These are phyloP conservation scores for Drosophila imparisetae DNA, from an alignment of 2,888 invertebrate genomes.

Conservation along the genomic window DNA sequence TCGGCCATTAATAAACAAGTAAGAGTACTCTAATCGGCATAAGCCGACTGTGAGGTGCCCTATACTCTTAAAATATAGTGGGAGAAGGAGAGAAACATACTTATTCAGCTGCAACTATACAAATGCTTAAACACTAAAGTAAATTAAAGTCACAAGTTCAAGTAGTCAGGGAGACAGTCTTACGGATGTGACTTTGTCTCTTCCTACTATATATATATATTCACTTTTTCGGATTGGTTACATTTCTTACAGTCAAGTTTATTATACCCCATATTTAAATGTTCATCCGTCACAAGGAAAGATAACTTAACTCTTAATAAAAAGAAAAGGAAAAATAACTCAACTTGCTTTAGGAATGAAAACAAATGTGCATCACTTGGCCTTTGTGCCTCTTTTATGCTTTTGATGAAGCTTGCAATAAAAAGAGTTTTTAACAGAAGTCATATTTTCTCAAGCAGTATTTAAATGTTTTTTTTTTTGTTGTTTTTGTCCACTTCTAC, in stretches of 20 bases:
- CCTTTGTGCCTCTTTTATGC: slow-evolving; percentile 1
- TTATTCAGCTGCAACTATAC: background rate
- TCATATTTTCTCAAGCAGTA: slow-evolving; percentile 4
- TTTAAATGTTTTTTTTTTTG: slow-evolving; percentile 14
- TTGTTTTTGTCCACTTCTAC: background rate
- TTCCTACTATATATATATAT: background rate
- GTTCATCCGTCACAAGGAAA: background rate
- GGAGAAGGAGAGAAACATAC: background rate
- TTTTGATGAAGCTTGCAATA: slow-evolving; percentile 3
- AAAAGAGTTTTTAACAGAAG: slow-evolving; percentile 4
- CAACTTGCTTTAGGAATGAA: slow-evolving; percentile 4
- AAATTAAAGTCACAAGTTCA: background rate
- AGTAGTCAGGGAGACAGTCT: background rate
- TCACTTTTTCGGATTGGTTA: background rate
- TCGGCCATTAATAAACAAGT: slow-evolving; percentile 18
- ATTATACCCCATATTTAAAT: background rate
- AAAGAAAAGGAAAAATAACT: slow-evolving; percentile 4
- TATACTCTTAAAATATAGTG: background rate
- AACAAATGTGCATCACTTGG: slow-evolving; percentile 14
- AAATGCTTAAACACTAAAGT: background rate
- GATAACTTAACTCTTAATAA: slow-evolving; percentile 4
- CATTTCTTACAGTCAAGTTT: background rate
- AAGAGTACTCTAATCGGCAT: slow-evolving; percentile 2
- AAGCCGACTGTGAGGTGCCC: background rate
- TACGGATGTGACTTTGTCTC: background rate